phyloP scores from a whole-genome alignment of 2,888 invertebrate species.

The Phortica magna region DNA sequence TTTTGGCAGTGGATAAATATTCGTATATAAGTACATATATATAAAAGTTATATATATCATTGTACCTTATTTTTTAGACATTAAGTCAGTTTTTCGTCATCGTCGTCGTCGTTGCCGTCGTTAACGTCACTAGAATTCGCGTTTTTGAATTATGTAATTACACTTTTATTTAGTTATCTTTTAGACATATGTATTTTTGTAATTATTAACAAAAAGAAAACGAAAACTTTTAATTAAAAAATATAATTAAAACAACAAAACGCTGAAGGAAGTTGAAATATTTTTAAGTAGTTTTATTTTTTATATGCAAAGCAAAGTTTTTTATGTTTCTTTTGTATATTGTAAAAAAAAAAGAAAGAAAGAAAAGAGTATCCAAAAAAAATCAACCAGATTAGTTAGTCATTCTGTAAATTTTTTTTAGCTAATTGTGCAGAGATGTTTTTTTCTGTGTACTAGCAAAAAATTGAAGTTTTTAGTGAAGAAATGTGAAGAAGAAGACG shows the following conservation, averaged over 20 bases:
- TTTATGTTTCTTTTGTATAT: conserved; percentile 18
- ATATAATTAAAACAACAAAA: conserved; percentile 28
- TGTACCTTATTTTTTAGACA: conserved; percentile 65
- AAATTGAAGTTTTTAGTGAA: neutral
- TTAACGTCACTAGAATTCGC: conserved; percentile 19
- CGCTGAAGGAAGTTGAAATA: conserved; percentile 45
- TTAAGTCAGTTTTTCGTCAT: conserved; percentile 54
- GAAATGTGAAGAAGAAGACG: neutral
- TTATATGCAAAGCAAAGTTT: conserved; percentile 61
- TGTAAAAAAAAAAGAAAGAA: conserved; percentile 34
- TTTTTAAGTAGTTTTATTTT: conserved; percentile 63
- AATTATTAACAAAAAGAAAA: conserved; percentile 28
- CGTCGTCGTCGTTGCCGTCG: neutral
- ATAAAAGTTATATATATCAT: conserved; percentile 57
- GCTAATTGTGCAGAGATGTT: conserved; percentile 22
- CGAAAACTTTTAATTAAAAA: conserved; percentile 44
- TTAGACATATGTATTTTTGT: conserved; percentile 16
- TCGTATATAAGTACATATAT: conserved; percentile 25
- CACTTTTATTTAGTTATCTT: neutral
- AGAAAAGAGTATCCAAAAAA: conserved; percentile 35
- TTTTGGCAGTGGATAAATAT: conserved; percentile 23
- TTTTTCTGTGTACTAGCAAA: conserved; percentile 18
- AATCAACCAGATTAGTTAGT: conserved; percentile 52
- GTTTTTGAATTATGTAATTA: conserved; percentile 15
- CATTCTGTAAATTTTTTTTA: conserved; percentile 41